phyloP scores from a whole-genome alignment of 2,888 invertebrate species.

The Miltochrista miniata region DNA sequence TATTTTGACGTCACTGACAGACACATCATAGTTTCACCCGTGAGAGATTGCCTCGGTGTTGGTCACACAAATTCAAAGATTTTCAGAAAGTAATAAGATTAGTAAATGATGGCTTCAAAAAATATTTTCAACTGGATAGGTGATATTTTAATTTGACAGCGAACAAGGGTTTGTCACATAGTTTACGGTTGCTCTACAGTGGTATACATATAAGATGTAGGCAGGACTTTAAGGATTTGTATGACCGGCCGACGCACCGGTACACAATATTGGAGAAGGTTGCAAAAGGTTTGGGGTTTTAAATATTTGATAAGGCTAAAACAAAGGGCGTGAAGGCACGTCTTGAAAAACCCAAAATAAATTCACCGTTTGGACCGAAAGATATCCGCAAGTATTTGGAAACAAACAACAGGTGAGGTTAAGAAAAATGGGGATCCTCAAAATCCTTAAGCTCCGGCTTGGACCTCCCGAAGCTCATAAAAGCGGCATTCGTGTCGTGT shows the following conservation, averaged over 20 bases:
- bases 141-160: too few relatives aligned
- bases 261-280: neutral
- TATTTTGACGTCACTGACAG: too few relatives aligned
- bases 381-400: conserved; percentile 15
- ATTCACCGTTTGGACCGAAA: conserved; percentile 7
- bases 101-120: too few relatives aligned
- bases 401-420: conserved; percentile 25
- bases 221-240: too few relatives aligned
- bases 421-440: conserved; percentile 11
- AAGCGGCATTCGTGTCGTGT: conserved; percentile 19
- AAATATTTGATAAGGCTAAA: neutral
- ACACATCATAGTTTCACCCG: too few relatives aligned
- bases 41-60: too few relatives aligned
- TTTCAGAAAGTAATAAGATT: too few relatives aligned
- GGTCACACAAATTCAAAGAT: too few relatives aligned
- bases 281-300: neutral
- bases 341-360: conserved; percentile 2
- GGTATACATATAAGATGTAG: too few relatives aligned
- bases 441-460: conserved; percentile 14
- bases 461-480: conserved; percentile 20
- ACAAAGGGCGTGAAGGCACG: neutral
- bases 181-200: too few relatives aligned
- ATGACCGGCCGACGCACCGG: neutral
- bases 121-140: too few relatives aligned
- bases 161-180: too few relatives aligned